A percentile compares a stretch with the other conserved stretches of the same genome.
These are phyloP conservation scores for Phymorhynchus buccinoides DNA, from an alignment of 1,140 invertebrate species.

Conservation along the genomic window DNA sequence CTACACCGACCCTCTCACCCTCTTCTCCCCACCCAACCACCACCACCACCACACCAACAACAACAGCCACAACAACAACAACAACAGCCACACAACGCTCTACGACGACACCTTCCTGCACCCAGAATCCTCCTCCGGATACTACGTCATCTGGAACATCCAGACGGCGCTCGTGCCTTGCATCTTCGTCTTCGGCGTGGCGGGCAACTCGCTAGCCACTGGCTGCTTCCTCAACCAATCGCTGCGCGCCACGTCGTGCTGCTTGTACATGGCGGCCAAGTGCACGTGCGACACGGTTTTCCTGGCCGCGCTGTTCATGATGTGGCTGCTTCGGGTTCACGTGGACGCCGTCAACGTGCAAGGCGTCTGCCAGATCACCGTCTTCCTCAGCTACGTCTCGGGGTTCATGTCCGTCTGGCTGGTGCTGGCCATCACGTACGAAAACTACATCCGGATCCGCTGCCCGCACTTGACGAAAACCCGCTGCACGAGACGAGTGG, in stretches of 20 bases:
- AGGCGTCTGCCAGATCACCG: constrained; percentile 65
- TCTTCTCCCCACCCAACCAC: background rate
- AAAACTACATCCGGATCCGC: constrained; percentile 45
- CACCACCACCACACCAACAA: background rate
- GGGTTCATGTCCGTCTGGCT: constrained; percentile 72
- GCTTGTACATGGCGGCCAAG: constrained; percentile 57
- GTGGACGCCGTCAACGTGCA: constrained; percentile 64
- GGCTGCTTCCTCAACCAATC: constrained; percentile 52
- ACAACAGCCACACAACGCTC: background rate
- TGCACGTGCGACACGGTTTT: constrained; percentile 57
- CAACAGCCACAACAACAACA: no score
- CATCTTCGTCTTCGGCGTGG: constrained; percentile 53
- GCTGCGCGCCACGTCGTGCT: constrained; percentile 54
- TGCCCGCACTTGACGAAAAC: background rate
- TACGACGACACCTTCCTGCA: background rate
- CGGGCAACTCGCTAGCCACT: constrained; percentile 53
- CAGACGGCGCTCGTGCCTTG: constrained; percentile 45
- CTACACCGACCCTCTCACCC: background rate
- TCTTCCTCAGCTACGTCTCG: constrained; percentile 67
- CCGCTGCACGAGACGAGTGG: constrained; percentile 50
- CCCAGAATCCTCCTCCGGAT: background rate
- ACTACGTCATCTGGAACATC: constrained; percentile 20
- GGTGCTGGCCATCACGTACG: constrained; percentile 63
- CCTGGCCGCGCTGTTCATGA: constrained; percentile 57
- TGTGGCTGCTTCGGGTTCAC: constrained; percentile 76